Conservation (phyloP, 2,113 vertebrate genomes). For the Egretta garzetta region DNA sequence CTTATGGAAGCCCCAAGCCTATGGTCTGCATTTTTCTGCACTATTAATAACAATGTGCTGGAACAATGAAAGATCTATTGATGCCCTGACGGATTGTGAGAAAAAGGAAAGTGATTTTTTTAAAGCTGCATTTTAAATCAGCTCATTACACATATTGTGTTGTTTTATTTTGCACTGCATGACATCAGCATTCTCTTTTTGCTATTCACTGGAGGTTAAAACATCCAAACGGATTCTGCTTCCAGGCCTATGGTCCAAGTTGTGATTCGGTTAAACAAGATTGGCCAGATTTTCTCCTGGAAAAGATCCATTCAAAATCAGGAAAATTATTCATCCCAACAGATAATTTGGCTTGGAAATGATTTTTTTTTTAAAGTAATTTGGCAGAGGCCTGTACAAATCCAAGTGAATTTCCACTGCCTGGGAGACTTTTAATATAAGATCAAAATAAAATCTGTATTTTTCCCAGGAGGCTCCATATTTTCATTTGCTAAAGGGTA, state of each 20-base stretch:
- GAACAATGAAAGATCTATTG: conserved; percentile 27
- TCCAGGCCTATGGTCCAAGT: conserved; percentile 9
- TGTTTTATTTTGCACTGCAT: conserved; percentile 10
- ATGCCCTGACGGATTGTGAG: background rate
- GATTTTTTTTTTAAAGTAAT: background rate
- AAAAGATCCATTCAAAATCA: conserved; percentile 54
- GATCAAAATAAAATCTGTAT: background rate
- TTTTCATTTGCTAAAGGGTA: background rate
- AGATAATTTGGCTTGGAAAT: conserved; percentile 29
- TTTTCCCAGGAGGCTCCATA: background rate
- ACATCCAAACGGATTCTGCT: conserved; percentile 33
- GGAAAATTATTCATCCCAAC: conserved; percentile 36
- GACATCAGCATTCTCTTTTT: conserved; percentile 30
- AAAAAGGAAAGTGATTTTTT: conserved; percentile 11
- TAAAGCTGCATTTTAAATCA: conserved; percentile 33
- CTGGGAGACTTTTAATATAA: background rate
- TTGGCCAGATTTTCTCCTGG: conserved; percentile 30
- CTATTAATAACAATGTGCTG: background rate
- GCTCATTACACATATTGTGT: conserved; percentile 58
- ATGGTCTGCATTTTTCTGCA: background rate
- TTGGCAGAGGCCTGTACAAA: background rate
- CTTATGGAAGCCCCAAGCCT: background rate
- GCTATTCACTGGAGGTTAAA: conserved; percentile 51
- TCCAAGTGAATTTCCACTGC: background rate
- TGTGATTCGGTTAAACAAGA: conserved; percentile 33